Evolutionary conservation across 2,888 invertebrate genomes (phyloP).

Genomic region (Acanthosepion esculentum): DNA sequence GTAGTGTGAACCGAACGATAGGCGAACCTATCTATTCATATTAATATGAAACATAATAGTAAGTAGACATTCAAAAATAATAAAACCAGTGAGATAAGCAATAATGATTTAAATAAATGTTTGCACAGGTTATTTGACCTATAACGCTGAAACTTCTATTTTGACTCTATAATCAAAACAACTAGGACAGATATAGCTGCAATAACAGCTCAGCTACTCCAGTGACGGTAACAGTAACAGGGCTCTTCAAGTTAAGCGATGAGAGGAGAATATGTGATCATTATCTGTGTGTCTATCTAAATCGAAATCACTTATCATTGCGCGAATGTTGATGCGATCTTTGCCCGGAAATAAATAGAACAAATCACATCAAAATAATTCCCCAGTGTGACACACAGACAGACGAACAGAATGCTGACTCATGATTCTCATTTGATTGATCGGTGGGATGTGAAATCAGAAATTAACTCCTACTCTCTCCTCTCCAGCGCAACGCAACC

Average conservation of each 20-base stretch:
- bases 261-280: background rate
- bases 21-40: too few species aligned
- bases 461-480: background rate
- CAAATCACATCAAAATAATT: background rate
- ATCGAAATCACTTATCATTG: background rate
- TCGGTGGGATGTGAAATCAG: background rate
- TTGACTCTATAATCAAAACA: background rate
- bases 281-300: background rate
- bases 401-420: background rate
- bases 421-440: slow-evolving; percentile 18
- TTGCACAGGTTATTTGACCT: background rate
- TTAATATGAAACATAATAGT: too few species aligned
- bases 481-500: background rate
- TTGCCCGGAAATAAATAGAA: background rate
- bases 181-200: background rate
- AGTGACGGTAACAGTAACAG: background rate
- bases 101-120: background rate
- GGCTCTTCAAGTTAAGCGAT: background rate
- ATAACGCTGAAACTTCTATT: too few species aligned
- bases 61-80: background rate
- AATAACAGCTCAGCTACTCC: background rate
- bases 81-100: background rate
- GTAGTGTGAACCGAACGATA: too few species aligned
- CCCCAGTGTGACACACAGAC: background rate
- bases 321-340: too few species aligned